Percentiles rank a stretch among this genome's conserved stretches.
Evolutionary conservation across 2,797 vertebrate genomes (phyloP).

Genomic region (Thalassophryne amazonica): DNA sequence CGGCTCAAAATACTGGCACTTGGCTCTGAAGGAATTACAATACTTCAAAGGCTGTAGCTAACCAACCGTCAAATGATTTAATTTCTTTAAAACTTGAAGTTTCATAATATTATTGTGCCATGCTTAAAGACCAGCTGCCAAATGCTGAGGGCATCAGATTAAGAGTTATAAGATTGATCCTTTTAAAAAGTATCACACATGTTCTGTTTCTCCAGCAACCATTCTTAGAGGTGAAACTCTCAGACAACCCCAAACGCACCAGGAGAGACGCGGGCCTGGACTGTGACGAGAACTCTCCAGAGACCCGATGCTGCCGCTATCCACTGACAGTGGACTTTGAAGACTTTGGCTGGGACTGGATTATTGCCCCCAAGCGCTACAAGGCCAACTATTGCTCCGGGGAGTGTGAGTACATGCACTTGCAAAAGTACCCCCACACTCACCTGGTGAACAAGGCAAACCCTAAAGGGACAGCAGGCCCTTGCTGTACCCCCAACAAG

Average conservation of each 20-base stretch:
- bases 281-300: slow-evolving; percentile 92
- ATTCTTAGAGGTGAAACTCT: slow-evolving; percentile 95
- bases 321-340: slow-evolving; percentile 96
- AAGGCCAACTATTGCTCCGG: slow-evolving; percentile 97
- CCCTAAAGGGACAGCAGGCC: slow-evolving; percentile 89
- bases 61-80: slow-evolving; percentile 46
- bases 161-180: slow-evolving; percentile 7
- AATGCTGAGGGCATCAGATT: neutral
- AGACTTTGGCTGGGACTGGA: slow-evolving; percentile 97
- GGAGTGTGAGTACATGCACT: slow-evolving; percentile 94
- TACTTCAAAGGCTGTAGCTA: slow-evolving; percentile 32
- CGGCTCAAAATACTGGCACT: slow-evolving; percentile 25
- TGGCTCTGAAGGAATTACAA: slow-evolving; percentile 37
- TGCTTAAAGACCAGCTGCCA: slow-evolving; percentile 35
- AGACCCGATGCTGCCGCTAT: slow-evolving; percentile 93
- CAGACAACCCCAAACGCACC: slow-evolving; percentile 86
- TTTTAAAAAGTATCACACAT: slow-evolving; percentile 1
- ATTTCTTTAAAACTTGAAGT: slow-evolving; percentile 44
- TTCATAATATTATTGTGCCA: slow-evolving; percentile 52
- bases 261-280: slow-evolving; percentile 90
- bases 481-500: slow-evolving; percentile 96
- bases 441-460: slow-evolving; percentile 95
- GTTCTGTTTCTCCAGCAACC: slow-evolving; percentile 81
- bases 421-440: slow-evolving; percentile 96
- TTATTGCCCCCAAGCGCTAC: slow-evolving; percentile 97